Conservation (phyloP, 2,888 invertebrate genomes). For the Drosophila phalerata region DNA sequence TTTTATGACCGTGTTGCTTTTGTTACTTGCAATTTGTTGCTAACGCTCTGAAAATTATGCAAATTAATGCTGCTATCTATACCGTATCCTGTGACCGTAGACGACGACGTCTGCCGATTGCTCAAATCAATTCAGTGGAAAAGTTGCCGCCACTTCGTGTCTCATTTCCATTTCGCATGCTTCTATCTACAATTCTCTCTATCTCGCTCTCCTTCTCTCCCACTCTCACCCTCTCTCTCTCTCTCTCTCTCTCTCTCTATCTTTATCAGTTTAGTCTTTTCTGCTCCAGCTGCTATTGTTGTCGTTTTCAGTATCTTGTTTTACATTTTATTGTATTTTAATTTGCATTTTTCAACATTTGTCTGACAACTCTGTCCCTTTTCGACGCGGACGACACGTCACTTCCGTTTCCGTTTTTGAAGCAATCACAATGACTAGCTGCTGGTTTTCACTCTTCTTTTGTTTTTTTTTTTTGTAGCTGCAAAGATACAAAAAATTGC, state of each 20-base stretch:
- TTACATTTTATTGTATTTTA: constrained; percentile 80
- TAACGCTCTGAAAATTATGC: constrained; percentile 63
- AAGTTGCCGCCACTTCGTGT: constrained; percentile 68
- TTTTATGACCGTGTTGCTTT: constrained; percentile 55
- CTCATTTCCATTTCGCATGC: constrained; percentile 60
- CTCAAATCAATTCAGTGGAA: constrained; percentile 77
- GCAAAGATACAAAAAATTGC: constrained; percentile 33
- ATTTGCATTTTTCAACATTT: constrained; percentile 72
- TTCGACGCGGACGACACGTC: constrained; percentile 29
- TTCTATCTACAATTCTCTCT: constrained; percentile 15
- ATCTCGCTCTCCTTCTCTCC: background rate
- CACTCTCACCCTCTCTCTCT: background rate
- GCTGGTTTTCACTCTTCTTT: background rate
- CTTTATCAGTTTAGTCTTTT: constrained; percentile 5
- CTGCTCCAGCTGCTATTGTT: constrained; percentile 18
- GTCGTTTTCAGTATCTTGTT: constrained; percentile 43
- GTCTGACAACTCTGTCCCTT: constrained; percentile 40
- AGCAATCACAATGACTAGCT: constrained; percentile 20
- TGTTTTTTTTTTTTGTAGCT: constrained; percentile 13
- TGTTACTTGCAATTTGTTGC: constrained; percentile 61
- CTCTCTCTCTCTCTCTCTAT: background rate
- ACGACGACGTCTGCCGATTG: constrained; percentile 27
- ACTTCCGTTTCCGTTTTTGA: constrained; percentile 62
- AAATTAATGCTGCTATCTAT: constrained; percentile 53
- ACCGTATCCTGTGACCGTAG: constrained; percentile 41